These are phyloP conservation scores for Penaeus japonicus DNA, from an alignment of 1,140 invertebrate genomes.

Conservation along the genomic window DNA sequence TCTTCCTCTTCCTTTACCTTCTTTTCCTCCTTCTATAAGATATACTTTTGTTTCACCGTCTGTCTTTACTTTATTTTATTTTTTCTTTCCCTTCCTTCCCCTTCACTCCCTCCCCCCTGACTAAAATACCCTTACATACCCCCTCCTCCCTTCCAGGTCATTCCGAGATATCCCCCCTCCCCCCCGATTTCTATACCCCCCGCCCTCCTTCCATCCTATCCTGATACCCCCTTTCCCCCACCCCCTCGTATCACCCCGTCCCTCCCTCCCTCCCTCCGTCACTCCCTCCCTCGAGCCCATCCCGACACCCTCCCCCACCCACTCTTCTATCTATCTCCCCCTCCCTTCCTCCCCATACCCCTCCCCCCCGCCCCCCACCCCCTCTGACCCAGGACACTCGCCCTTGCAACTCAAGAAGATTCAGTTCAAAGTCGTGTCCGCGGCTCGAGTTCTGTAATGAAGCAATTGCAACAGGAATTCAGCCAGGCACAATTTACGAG, in stretches of 20 bases:
- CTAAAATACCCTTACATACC: too few relatives aligned
- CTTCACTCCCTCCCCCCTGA: too few relatives aligned
- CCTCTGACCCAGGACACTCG: neutral
- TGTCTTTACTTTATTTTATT: too few relatives aligned
- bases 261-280: neutral
- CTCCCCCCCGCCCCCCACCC: neutral
- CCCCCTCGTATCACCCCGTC: neutral
- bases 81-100: too few relatives aligned
- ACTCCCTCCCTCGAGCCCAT: constrained; percentile 19
- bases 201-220: neutral
- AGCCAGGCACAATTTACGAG: constrained; percentile 40
- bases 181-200: neutral
- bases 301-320: constrained; percentile 13
- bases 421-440: neutral
- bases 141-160: too few relatives aligned
- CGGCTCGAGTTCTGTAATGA: constrained; percentile 23
- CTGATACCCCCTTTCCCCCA: neutral
- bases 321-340: constrained; percentile 21
- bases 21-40: too few relatives aligned
- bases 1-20: too few relatives aligned
- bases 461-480: constrained; percentile 47
- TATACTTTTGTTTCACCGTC: too few relatives aligned
- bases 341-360: neutral
- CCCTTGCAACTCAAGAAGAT: neutral
- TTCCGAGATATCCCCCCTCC: too few relatives aligned